Percentiles rank a stretch among this genome's conserved stretches.
These are phyloP conservation scores for Aplodontia rufa DNA, from an alignment of 2,113 vertebrate genomes.

Conservation along the genomic window DNA sequence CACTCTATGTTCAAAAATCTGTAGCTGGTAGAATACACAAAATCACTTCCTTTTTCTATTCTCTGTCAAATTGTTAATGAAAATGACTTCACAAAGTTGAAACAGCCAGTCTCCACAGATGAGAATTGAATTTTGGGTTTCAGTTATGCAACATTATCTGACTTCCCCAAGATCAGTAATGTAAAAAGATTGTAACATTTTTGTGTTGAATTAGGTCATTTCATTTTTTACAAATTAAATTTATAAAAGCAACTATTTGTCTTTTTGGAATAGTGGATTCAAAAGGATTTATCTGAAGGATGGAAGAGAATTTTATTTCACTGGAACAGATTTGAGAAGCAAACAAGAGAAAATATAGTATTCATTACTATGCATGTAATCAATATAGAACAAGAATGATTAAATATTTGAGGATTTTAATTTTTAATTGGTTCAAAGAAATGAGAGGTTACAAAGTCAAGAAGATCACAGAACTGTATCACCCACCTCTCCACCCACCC, in stretches of 20 bases:
- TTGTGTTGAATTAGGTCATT: constrained; percentile 50
- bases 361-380: constrained; percentile 25
- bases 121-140: constrained; percentile 53
- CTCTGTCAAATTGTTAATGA: constrained; percentile 66
- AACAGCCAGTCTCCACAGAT: constrained; percentile 43
- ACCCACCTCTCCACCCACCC: neutral
- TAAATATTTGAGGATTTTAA: constrained; percentile 51
- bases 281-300: constrained; percentile 8
- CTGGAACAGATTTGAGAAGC: constrained; percentile 40
- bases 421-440: constrained; percentile 24
- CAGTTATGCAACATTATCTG: constrained; percentile 45
- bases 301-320: constrained; percentile 35
- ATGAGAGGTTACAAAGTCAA: neutral
- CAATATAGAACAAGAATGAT: neutral
- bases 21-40: constrained; percentile 61
- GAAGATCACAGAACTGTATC: neutral
- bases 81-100: constrained; percentile 67
- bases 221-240: constrained; percentile 54
- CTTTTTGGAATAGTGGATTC: neutral
- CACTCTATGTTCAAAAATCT: constrained; percentile 62
- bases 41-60: constrained; percentile 65
- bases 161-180: constrained; percentile 18
- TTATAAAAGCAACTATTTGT: constrained; percentile 19
- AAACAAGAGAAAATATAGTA: constrained; percentile 41
- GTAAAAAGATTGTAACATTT: constrained; percentile 45